phyloP scores from a whole-genome alignment of 2,888 invertebrate species.

The Conops quadrifasciatus region DNA sequence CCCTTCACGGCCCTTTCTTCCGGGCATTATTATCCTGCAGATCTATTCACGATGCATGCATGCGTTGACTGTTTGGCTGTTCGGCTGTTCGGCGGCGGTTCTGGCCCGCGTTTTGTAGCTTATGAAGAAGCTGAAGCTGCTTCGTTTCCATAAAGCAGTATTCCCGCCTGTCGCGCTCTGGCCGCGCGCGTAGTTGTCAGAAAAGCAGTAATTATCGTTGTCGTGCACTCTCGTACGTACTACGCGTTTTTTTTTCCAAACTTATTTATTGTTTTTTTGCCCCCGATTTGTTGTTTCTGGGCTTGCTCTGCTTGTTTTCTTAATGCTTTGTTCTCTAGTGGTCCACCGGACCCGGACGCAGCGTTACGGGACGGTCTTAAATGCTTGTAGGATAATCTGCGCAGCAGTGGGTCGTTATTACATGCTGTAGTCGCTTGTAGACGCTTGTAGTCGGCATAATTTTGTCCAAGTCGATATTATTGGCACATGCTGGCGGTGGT shows the following conservation, averaged over 20 bases:
- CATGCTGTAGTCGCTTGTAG: slow-evolving; percentile 5
- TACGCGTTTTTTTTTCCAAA: slow-evolving; percentile 22
- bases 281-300: neutral
- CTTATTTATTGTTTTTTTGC: neutral
- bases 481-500: slow-evolving; percentile 36
- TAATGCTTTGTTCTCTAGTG: neutral
- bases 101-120: slow-evolving; percentile 11
- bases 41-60: neutral
- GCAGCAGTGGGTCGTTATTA: slow-evolving; percentile 54
- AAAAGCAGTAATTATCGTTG: slow-evolving; percentile 40
- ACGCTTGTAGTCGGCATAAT: neutral
- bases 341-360: slow-evolving; percentile 36
- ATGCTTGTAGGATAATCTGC: slow-evolving; percentile 45
- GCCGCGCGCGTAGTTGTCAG: slow-evolving; percentile 35
- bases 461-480: slow-evolving; percentile 37
- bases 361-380: slow-evolving; percentile 34
- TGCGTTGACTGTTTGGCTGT: neutral
- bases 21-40: too few species aligned
- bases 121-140: slow-evolving; percentile 7
- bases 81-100: neutral
- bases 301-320: slow-evolving; percentile 11
- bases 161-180: slow-evolving; percentile 26
- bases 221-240: slow-evolving; percentile 27
- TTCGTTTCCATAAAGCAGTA: slow-evolving; percentile 19
- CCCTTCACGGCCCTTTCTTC: neutral